Conservation (phyloP, 2,113 vertebrate species). For the Dasyornis broadbenti region DNA sequence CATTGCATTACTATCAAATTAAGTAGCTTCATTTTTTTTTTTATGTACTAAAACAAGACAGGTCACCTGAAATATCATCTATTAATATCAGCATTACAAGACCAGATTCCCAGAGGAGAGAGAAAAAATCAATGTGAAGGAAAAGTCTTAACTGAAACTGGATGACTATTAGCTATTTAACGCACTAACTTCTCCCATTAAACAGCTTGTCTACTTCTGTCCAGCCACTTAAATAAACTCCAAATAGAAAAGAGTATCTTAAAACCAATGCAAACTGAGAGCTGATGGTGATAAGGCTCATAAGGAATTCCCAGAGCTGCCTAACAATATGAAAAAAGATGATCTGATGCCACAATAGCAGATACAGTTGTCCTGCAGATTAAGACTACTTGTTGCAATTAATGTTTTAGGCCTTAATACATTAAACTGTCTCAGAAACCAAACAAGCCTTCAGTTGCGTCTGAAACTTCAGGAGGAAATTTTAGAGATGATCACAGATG, state of each 20-base stretch:
- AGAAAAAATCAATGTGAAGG: neutral
- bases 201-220: neutral
- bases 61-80: neutral
- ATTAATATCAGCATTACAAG: constrained; percentile 18
- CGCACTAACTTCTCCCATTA: neutral
- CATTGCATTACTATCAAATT: neutral
- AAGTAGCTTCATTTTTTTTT: neutral
- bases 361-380: neutral
- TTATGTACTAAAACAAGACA: constrained; percentile 12
- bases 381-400: constrained; percentile 23
- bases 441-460: neutral
- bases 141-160: neutral
- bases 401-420: neutral
- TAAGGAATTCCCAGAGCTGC: neutral
- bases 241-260: neutral
- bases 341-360: neutral
- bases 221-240: neutral
- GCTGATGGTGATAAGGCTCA: neutral
- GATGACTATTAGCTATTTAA: neutral
- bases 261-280: neutral
- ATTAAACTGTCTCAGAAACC: neutral
- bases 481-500: neutral
- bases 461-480: neutral
- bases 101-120: neutral
- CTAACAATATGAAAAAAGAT: neutral